Evolutionary conservation across 2,797 vertebrate species (phyloP), one percentile per base, ranked within the genome.

Genomic region (Lutjanus campechanus): DNA sequence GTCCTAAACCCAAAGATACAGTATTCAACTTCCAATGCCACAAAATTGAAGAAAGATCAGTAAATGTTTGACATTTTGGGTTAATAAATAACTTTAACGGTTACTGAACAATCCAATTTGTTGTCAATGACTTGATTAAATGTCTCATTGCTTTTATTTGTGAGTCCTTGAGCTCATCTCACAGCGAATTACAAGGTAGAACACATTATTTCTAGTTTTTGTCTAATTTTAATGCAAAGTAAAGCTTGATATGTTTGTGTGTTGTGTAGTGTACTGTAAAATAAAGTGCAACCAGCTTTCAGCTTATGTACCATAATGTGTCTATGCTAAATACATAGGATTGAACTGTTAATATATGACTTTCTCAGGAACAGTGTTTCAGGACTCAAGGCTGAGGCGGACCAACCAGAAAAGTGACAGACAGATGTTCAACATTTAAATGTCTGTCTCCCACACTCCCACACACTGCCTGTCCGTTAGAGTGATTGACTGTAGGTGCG

Each of bases 401-500:
- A 83, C 69, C 81, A 59, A 78, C 71, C 63, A 50, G 69, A 58
- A 50, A 53, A 65, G 72, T 78, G 87, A 88, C 83, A 79, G 85
- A 84, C 85, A 92, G 88, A 89, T 86, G 83, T 86, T 89, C 73
- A 76, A 73, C 84, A 86, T 84, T 81, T 67, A 84, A 84, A 89
- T 89, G 85, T 84, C 87, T 73, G 74, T 83, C 81, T 82, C 62
- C 61, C 68, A 60, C 22, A 89, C 88, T 82, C 85, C 83, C 85
- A 84, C 89, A 77, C 86, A 73, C 86, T 20, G 69, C 60, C 82
- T 79, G 87, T 85, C 83, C 83, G 82, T 76, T 69, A 44, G 63
- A 68, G 81, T 89, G 92, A 93, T 73, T 86, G 91, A 91, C 87
- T 85, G 89, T 67, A 82, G 76, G 79, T 87, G 71, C 7, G 69